A percentile compares a stretch with the other conserved stretches of the same genome.
phyloP scores from a whole-genome alignment of 2,113 vertebrate genomes.

The Eulacestoma nigropectus region DNA sequence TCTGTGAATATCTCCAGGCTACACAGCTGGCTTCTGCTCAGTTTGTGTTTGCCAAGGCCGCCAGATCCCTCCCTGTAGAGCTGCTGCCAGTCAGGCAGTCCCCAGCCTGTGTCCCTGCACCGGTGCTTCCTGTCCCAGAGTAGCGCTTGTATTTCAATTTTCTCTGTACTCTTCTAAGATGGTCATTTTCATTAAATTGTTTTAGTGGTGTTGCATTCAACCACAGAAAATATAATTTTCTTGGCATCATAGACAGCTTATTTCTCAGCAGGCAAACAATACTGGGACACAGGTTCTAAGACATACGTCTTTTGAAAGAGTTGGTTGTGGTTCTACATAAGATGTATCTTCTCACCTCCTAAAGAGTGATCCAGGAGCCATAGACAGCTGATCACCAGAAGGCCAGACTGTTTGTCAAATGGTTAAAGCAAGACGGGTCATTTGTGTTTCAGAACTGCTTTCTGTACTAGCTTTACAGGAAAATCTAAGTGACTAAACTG shows the following conservation, averaged over 20 bases:
- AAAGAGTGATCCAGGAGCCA: background rate
- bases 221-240: background rate
- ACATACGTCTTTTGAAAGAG: background rate
- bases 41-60: background rate
- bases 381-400: background rate
- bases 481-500: background rate
- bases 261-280: background rate
- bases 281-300: background rate
- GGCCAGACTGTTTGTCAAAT: background rate
- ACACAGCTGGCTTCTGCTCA: background rate
- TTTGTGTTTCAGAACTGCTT: background rate
- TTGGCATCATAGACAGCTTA: background rate
- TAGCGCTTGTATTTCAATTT: rapidly evolving
- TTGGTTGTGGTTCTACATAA: background rate
- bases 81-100: background rate
- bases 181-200: background rate
- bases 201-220: background rate
- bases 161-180: background rate
- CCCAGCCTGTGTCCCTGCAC: background rate
- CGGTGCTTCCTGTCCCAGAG: background rate
- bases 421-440: background rate
- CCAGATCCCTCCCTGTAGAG: background rate
- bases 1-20: background rate
- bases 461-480: background rate
- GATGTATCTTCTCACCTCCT: background rate